Base-by-base conservation (phyloP, 2,888 invertebrate genomes). In the Trachelus tabidus region DNA sequence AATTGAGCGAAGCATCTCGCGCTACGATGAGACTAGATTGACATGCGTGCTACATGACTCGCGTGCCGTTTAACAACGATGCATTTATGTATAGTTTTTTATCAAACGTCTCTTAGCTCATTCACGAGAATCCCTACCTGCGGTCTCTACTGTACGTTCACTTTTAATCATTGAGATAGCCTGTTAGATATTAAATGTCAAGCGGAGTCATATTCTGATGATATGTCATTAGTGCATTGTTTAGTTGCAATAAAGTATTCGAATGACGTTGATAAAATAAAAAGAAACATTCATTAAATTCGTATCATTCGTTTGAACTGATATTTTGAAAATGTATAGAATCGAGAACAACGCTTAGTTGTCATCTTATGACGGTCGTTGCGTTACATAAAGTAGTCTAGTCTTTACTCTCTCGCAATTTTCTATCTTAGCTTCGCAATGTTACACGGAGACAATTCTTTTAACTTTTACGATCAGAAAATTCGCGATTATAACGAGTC, bases 1-100 rank as follows among this genome's bases (percentile, higher is more conserved):
- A 90, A 89, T 89, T 90, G 87, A 87, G 76, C 81, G 80, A 76
- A 78, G 73, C 73, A 75, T 78, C 78, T 78, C 76, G 78, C 73
- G 75, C 31, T 31, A 15, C 71, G 31, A 76, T 73, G 79, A 80
- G 79, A 68, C 71, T 77, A 31, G 30, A 77, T 76, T 82, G 79
- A 73, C 81, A 81, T 75, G 68, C 79, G 82, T 80, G 77, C 79
- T 80, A 75, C 82, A 68, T 76, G 71, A 68, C 80, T 78, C 82
- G 81, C 83, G 73, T 37, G 75, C 80, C 80, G 80, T 79, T 83
- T 77, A 73, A 34, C 75, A 56, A 35, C 68, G 56, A 34, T 37
- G 56, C 75, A 74, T 79, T 76, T 79, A 75, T 73, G 23, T 23
- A 23, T 56, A 56, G 40, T 56, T 56, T 9, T 56, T 23, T 4